Percentiles rank a stretch among this genome's conserved stretches.
Conservation (phyloP, 92 coral and sea anemone genomes). For the Parazoanthus darwini region DNA sequence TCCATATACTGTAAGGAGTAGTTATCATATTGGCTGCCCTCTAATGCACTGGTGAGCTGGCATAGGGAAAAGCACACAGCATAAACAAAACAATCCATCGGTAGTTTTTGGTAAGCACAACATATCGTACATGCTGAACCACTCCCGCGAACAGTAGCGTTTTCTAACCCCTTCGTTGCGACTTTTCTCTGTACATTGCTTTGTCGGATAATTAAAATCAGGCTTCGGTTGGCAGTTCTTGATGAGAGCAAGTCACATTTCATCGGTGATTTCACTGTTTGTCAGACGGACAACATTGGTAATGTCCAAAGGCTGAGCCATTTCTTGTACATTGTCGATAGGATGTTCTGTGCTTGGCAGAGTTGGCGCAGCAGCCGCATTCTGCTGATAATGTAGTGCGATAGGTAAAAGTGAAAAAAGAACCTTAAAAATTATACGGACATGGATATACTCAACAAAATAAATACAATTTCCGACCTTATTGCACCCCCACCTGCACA, state of each 20-base stretch:
- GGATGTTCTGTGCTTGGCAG: constrained; percentile 29
- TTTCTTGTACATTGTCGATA: constrained; percentile 22
- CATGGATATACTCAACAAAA: constrained; percentile 33
- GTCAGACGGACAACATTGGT: constrained; percentile 33
- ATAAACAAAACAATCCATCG: constrained; percentile 63
- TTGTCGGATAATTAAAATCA: constrained; percentile 50
- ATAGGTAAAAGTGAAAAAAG: constrained; percentile 33
- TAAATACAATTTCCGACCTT: constrained; percentile 22
- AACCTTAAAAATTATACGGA: constrained; percentile 12
- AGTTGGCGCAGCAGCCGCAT: constrained; percentile 28
- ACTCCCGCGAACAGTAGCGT: constrained; percentile 59
- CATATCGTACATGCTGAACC: constrained; percentile 60
- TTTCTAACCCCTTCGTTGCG: constrained; percentile 59
- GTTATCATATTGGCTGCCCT: constrained; percentile 41
- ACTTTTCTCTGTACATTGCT: constrained; percentile 54
- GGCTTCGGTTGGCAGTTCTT: constrained; percentile 54
- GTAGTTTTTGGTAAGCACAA: constrained; percentile 65
- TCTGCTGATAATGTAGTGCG: constrained; percentile 36
- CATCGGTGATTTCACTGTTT: constrained; percentile 39
- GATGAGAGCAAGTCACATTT: constrained; percentile 36
- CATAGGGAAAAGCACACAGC: constrained; percentile 63
- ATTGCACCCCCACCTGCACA: constrained; percentile 28
- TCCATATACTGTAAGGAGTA: constrained; percentile 50
- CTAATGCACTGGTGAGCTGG: constrained; percentile 61
- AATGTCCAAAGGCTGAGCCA: constrained; percentile 30